Conservation (phyloP, 92 coral and sea anemone genomes). For the Heliopora coerulea region DNA sequence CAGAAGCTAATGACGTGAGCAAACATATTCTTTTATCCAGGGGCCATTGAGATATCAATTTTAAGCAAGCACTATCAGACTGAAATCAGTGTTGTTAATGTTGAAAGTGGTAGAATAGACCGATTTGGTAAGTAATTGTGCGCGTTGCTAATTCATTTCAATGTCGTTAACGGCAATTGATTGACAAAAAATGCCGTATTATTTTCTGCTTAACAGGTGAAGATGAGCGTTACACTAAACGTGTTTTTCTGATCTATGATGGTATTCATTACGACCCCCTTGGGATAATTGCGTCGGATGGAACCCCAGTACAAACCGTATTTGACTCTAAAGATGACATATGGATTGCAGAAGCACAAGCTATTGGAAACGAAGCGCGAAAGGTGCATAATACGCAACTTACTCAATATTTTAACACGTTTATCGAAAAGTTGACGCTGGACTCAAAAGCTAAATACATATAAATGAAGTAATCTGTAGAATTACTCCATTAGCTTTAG, state of each 20-base stretch:
- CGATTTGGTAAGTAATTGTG: slow-evolving; percentile 61
- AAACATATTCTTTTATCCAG: slow-evolving; percentile 39
- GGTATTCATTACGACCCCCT: slow-evolving; percentile 98
- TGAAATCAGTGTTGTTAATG: slow-evolving; percentile 87
- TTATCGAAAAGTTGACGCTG: no score
- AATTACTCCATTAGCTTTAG: no score
- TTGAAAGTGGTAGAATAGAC: slow-evolving; percentile 78
- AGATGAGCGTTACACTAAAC: slow-evolving; percentile 59
- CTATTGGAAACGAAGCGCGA: slow-evolving; percentile 74
- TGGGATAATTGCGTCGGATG: slow-evolving; percentile 58
- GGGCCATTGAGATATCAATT: slow-evolving; percentile 92
- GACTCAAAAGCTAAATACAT: no score
- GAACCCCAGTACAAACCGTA: slow-evolving; percentile 73
- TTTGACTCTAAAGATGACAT: slow-evolving; percentile 70
- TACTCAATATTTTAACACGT: no score
- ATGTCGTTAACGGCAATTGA: not conserved
- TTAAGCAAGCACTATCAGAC: slow-evolving; percentile 78
- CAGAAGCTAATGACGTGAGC: no score
- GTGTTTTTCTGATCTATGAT: slow-evolving; percentile 83
- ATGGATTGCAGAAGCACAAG: slow-evolving; percentile 73
- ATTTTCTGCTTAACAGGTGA: slow-evolving; percentile 59
- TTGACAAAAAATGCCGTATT: no score
- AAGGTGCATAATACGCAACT: slow-evolving; percentile 57
- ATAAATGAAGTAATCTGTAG: no score
- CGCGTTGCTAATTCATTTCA: not conserved